phyloP scores from a whole-genome alignment of 35 echinoderm and acorn worm genomes.

The Strongylocentrotus purpuratus region DNA sequence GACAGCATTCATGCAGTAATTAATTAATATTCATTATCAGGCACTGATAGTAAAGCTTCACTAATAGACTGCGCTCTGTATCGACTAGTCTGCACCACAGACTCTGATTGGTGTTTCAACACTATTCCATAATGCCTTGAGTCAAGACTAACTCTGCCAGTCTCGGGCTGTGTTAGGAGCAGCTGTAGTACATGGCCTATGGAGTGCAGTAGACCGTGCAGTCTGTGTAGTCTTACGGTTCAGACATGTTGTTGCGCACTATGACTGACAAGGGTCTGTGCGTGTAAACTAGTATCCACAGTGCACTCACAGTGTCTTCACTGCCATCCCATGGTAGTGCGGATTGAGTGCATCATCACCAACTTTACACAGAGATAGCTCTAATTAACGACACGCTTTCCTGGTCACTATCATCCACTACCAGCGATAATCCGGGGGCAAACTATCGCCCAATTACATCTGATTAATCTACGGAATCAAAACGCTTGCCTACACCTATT shows the following conservation, averaged over 20 bases:
- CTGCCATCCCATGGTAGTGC: background rate
- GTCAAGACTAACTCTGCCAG: too few species aligned
- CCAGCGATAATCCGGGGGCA: background rate
- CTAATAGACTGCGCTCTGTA: background rate
- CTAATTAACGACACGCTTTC: background rate
- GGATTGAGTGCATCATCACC: background rate
- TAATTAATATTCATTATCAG: background rate
- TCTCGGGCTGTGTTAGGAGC: too few species aligned
- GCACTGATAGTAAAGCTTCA: background rate
- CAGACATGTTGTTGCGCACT: too few species aligned
- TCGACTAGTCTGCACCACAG: too few species aligned
- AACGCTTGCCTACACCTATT: background rate
- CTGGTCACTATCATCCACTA: background rate
- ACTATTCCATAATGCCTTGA: too few species aligned
- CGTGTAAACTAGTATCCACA: too few species aligned
- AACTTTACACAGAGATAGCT: background rate
- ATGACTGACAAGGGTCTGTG: too few species aligned
- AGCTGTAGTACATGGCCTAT: too few species aligned
- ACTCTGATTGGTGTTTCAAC: too few species aligned
- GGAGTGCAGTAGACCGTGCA: too few species aligned
- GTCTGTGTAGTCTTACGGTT: too few species aligned
- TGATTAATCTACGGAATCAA: background rate
- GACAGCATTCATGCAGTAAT: background rate
- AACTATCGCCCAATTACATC: background rate
- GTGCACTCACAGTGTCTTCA: too few species aligned